These are phyloP conservation scores for Cairina moschata DNA, from an alignment of 2,113 vertebrate genomes.

Conservation along the genomic window DNA sequence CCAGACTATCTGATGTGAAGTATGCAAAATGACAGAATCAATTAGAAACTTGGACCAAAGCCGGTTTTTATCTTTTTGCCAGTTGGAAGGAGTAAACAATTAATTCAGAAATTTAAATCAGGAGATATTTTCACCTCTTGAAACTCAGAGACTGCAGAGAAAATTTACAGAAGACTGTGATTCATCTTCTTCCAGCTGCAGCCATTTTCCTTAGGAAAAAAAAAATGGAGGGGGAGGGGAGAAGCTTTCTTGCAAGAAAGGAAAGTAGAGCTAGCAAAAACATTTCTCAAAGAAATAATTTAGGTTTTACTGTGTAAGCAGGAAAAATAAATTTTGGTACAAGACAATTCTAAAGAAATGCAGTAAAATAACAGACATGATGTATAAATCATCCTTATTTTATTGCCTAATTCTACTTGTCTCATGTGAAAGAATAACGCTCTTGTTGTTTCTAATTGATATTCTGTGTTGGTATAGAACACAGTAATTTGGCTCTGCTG, in stretches of 20 bases:
- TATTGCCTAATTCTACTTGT: conserved; percentile 17
- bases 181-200: conserved; percentile 7
- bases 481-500: not conserved
- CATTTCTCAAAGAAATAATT: not conserved
- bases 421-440: conserved; percentile 5
- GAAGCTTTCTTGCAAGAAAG: not conserved
- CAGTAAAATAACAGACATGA: not conserved
- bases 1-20: not conserved
- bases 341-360: not conserved
- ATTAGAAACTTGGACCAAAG: conserved; percentile 16
- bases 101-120: not conserved
- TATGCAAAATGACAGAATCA: not conserved
- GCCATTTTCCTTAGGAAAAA: conserved; percentile 26
- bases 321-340: not conserved
- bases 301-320: not conserved
- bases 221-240: not conserved
- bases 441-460: conserved; percentile 45
- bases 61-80: not conserved
- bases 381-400: not conserved
- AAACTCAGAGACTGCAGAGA: not conserved
- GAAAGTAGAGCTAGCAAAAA: not conserved
- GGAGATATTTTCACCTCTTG: not conserved
- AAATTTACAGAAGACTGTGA: not conserved
- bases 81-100: conserved; percentile 12
- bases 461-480: conserved; percentile 5